A percentile compares a stretch with the other conserved stretches of the same genome.
Conservation (phyloP, 2,888 invertebrate genomes). For the Barypeithes pellucidus region DNA sequence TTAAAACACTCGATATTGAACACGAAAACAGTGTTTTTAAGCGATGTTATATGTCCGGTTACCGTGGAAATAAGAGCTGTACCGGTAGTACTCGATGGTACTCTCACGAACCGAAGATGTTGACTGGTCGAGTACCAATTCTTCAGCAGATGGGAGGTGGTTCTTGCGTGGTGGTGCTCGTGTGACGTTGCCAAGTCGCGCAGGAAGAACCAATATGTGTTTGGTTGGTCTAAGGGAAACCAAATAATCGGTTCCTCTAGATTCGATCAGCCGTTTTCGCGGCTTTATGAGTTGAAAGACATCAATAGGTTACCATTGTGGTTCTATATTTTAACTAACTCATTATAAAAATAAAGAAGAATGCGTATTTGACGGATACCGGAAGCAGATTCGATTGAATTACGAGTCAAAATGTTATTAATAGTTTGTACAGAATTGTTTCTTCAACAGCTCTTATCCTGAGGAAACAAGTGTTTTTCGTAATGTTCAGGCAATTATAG, state of each 20-base stretch:
- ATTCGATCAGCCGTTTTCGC: neutral
- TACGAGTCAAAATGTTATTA: too few relatives aligned
- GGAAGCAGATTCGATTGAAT: too few relatives aligned
- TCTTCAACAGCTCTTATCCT: too few relatives aligned
- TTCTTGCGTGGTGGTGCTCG: slow-evolving; percentile 54
- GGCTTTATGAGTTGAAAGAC: neutral
- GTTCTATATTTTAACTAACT: too few relatives aligned
- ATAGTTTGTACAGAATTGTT: too few relatives aligned
- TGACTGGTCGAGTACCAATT: slow-evolving; percentile 52
- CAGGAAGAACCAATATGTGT: slow-evolving; percentile 2
- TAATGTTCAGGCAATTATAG: too few relatives aligned
- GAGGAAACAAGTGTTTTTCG: too few relatives aligned
- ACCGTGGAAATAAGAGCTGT: slow-evolving; percentile 39
- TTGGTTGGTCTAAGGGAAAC: neutral
- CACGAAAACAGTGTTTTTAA: slow-evolving; percentile 24
- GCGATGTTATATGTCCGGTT: slow-evolving; percentile 35
- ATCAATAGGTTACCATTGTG: neutral
- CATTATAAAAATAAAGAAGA: too few relatives aligned
- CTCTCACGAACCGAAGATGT: slow-evolving; percentile 56
- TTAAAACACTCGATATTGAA: slow-evolving; percentile 20
- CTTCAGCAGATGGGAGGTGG: slow-evolving; percentile 55
- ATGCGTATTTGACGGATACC: too few relatives aligned
- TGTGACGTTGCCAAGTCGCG: slow-evolving; percentile 44
- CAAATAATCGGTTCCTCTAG: neutral
- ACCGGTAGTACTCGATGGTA: slow-evolving; percentile 40